Evolutionary conservation across 2,797 vertebrate genomes (phyloP).

Genomic region (Megaceryle alcyon): DNA sequence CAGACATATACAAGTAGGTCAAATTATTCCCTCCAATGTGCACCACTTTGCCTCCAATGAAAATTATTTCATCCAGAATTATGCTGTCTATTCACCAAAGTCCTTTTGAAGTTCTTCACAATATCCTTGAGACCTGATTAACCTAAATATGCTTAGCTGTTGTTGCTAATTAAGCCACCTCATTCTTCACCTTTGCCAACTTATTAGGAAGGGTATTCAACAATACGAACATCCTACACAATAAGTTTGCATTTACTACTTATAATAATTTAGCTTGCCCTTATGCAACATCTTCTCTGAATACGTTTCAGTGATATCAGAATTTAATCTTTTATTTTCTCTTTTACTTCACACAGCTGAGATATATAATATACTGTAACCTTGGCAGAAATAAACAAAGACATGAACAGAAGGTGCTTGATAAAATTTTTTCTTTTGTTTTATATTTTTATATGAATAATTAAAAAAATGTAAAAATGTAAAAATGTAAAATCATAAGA

Average conservation of each 20-base stretch:
- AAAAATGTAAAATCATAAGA: no score
- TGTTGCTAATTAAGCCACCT: neutral
- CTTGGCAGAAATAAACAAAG: neutral
- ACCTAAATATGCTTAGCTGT: constrained; percentile 16
- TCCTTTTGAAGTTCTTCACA: constrained; percentile 24
- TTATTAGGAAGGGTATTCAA: neutral
- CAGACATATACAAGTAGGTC: neutral
- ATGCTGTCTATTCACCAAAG: neutral
- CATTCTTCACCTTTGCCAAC: neutral
- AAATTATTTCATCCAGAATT: constrained; percentile 3
- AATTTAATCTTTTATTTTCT: neutral
- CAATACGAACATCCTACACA: neutral
- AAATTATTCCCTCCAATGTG: neutral
- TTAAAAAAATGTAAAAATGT: neutral
- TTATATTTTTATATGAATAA: neutral
- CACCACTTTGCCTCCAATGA: neutral
- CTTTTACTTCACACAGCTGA: neutral
- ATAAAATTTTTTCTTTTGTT: neutral
- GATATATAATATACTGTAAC: neutral
- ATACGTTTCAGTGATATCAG: neutral
- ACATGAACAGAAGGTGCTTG: neutral
- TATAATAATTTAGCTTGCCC: neutral
- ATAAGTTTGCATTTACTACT: neutral
- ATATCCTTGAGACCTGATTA: constrained; percentile 42
- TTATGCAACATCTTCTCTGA: neutral